These are phyloP conservation scores for Protomyctophum bolini DNA, from an alignment of 2,113 vertebrate genomes.

Conservation along the genomic window DNA sequence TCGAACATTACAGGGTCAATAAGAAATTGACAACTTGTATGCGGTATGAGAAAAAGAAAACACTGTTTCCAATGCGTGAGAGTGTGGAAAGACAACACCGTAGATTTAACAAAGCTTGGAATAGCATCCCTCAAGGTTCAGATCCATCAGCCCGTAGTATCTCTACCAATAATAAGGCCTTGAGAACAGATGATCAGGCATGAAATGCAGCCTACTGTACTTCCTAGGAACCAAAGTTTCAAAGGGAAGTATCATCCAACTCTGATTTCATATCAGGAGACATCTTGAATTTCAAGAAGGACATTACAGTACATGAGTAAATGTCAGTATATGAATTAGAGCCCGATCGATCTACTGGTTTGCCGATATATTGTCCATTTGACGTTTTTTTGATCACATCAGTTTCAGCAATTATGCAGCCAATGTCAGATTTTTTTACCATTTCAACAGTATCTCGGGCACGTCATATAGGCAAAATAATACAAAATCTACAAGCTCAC, in stretches of 20 bases:
- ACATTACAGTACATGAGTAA: not conserved
- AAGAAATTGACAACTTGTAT: conserved; percentile 2
- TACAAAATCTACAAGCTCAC: too few species aligned
- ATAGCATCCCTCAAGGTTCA: conserved; percentile 20
- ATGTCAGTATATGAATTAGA: not conserved
- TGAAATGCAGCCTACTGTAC: conserved; percentile 3
- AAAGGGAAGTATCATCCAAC: not conserved
- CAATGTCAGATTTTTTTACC: too few species aligned
- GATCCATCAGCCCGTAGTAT: conserved; percentile 3
- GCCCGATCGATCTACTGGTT: too few species aligned
- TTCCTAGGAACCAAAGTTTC: not conserved
- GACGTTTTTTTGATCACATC: too few species aligned
- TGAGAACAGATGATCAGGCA: not conserved
- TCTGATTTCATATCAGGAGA: not conserved
- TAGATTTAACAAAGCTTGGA: not conserved
- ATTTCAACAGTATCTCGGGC: too few species aligned
- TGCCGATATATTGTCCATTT: too few species aligned
- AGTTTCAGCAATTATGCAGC: too few species aligned
- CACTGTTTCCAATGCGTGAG: conserved; percentile 25
- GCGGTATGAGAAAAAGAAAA: conserved; percentile 32
- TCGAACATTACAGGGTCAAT: conserved; percentile 37
- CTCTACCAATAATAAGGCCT: conserved; percentile 13
- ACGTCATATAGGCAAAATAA: too few species aligned
- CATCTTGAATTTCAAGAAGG: not conserved
- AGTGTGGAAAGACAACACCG: conserved; percentile 33